Evolutionary conservation across 2,113 vertebrate species (phyloP).

Genomic region (Diphyllodes magnificus): DNA sequence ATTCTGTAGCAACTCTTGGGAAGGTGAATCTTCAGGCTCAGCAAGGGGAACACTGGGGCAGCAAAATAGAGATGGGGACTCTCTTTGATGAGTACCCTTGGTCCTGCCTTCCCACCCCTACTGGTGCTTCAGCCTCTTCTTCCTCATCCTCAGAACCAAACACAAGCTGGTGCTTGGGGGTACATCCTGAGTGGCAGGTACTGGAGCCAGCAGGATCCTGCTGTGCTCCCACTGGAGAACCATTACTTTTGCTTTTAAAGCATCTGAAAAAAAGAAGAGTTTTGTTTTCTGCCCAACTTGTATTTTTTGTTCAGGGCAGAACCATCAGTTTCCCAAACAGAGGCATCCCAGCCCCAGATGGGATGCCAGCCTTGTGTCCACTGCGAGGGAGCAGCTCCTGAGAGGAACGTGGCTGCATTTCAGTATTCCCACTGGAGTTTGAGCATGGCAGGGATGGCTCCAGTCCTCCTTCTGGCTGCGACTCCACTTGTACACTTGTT

Average conservation of each 20-base stretch:
- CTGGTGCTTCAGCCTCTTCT: background rate
- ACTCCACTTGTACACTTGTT: background rate
- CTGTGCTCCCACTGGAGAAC: background rate
- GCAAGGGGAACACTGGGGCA: background rate
- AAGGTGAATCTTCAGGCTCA: background rate
- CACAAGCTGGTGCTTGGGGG: background rate
- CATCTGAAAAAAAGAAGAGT: background rate
- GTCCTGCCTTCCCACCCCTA: background rate
- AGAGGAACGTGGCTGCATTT: background rate
- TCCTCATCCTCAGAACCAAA: accelerated
- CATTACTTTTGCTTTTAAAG: background rate
- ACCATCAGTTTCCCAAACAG: background rate
- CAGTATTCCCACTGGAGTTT: background rate
- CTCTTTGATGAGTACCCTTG: no score
- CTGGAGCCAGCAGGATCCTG: background rate
- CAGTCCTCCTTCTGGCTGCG: background rate
- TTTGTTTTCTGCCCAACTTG: background rate
- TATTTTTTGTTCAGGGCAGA: background rate
- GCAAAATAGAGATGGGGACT: accelerated
- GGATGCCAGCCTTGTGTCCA: background rate
- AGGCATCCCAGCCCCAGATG: background rate
- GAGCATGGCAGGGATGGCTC: background rate
- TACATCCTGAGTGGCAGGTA: accelerated
- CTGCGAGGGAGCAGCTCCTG: background rate
- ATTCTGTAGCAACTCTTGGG: accelerated